phyloP scores from a whole-genome alignment of 2,888 invertebrate genomes.

The Sphecodes monilicornis region DNA sequence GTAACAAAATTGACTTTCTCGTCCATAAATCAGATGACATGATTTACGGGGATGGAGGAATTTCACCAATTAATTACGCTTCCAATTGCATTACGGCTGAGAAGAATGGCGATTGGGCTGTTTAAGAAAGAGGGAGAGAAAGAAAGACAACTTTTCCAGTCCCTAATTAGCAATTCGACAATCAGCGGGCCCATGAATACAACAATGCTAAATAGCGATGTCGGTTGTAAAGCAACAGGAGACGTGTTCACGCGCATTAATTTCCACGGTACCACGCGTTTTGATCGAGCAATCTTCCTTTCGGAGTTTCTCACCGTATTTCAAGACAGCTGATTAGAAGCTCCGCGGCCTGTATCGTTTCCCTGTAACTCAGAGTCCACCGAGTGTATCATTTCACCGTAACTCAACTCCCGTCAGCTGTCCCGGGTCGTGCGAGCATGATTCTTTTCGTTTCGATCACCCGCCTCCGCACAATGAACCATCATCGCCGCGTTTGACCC shows the following conservation, averaged over 20 bases:
- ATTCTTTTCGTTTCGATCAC: background rate
- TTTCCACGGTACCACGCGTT: background rate
- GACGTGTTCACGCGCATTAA: slow-evolving; percentile 10
- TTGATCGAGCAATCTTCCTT: slow-evolving; percentile 13
- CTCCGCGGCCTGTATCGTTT: slow-evolving; percentile 21
- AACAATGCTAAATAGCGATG: background rate
- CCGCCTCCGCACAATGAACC: background rate
- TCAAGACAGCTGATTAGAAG: slow-evolving; percentile 11
- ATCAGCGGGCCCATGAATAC: background rate
- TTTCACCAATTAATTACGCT: background rate
- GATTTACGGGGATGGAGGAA: background rate
- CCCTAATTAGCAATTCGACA: background rate
- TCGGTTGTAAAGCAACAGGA: background rate
- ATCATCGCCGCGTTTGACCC: background rate
- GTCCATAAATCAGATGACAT: background rate
- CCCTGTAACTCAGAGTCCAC: slow-evolving; percentile 22
- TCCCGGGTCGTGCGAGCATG: background rate
- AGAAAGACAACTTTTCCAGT: background rate
- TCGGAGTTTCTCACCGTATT: slow-evolving; percentile 12
- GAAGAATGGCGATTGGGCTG: background rate
- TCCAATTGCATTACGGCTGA: background rate
- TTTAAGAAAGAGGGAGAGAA: no score
- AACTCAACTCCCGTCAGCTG: background rate
- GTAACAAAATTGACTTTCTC: background rate
- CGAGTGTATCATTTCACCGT: slow-evolving; percentile 28